These are phyloP conservation scores for Penaeus monodon DNA, from an alignment of 2,888 invertebrate genomes.

Conservation along the genomic window DNA sequence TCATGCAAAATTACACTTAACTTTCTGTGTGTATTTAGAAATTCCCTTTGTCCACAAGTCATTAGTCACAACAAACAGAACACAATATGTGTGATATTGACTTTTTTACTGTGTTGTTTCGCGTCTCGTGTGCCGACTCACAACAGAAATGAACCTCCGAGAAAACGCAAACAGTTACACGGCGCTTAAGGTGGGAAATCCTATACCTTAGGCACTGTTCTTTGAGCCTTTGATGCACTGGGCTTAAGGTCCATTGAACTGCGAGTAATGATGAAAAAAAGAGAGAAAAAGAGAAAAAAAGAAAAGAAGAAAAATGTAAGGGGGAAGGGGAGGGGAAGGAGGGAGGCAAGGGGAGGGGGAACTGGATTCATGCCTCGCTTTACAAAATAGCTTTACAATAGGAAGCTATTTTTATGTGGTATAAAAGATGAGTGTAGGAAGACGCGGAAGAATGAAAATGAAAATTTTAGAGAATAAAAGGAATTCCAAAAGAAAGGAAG, in stretches of 20 bases:
- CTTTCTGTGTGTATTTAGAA: slow-evolving; percentile 52
- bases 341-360: not conserved
- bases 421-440: slow-evolving; percentile 20
- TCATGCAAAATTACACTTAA: slow-evolving; percentile 60
- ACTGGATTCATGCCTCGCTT: slow-evolving; percentile 7
- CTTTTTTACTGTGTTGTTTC: slow-evolving; percentile 42
- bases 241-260: too few species aligned
- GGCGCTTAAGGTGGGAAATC: slow-evolving; percentile 2
- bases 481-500: not conserved
- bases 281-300: too few species aligned
- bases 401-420: slow-evolving; percentile 27
- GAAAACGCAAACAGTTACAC: slow-evolving; percentile 3
- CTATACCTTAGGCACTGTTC: not conserved
- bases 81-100: slow-evolving; percentile 58
- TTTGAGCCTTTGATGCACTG: too few species aligned
- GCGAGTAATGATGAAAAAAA: too few species aligned
- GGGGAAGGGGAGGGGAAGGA: slow-evolving; percentile 1
- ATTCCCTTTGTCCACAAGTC: slow-evolving; percentile 60
- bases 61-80: slow-evolving; percentile 57
- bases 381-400: slow-evolving; percentile 39
- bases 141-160: slow-evolving; percentile 18
- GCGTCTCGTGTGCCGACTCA: slow-evolving; percentile 29
- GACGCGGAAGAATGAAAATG: slow-evolving; percentile 4
- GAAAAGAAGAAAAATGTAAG: not conserved
- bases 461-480: not conserved